Base-by-base conservation (phyloP, 2,113 vertebrate species). In the Gobiocypris rarus region DNA sequence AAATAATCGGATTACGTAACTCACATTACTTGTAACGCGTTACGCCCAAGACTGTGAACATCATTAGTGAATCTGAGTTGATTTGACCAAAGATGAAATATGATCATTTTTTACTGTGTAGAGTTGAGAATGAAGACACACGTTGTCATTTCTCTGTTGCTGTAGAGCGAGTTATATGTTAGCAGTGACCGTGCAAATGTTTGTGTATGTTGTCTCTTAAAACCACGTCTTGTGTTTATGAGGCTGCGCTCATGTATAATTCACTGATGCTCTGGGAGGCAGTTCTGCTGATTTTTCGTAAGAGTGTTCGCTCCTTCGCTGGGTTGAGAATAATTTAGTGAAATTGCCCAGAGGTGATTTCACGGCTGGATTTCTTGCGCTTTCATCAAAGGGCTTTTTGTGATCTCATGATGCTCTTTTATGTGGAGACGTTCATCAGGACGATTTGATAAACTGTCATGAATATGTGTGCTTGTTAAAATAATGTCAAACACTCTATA, bases 231-330 rank as follows among this genome's bases (percentile, higher is more conserved):
- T 22, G 45, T 65, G 61, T 61, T 84, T 38, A 61, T 17, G 74
- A 86, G 26, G 26, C 28, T 34, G 15, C 17, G 9, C 85, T 86
- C 61, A 56, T 86, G 56, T 75, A 84, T 88, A 82, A 88, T 86
- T 88, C 34, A 84, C n/a, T 3, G 41, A 26, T 38, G 69, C 38
- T 79, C 34, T 10, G 75, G 9, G 31, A 79, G 24, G 26, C 67
- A 82, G 56, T 71, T 70, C 58, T 50, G 7, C 52, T 76, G 61
- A 9, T 67, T 45, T 50, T 45, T 10, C 22, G 56, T 69, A 48
- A 74, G 58, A 56, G 41, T 56, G 63, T 83, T 74, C 79, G 61
- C n/a, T 22, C 56, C 34, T 4, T 50, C 24, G 26, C 34, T 26
- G 41, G 41, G 26, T 24, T 52, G 41, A 78, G 73, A 71, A 75